Conservation (phyloP, 2,797 vertebrate species). For the Micropoecilia bifurca region DNA sequence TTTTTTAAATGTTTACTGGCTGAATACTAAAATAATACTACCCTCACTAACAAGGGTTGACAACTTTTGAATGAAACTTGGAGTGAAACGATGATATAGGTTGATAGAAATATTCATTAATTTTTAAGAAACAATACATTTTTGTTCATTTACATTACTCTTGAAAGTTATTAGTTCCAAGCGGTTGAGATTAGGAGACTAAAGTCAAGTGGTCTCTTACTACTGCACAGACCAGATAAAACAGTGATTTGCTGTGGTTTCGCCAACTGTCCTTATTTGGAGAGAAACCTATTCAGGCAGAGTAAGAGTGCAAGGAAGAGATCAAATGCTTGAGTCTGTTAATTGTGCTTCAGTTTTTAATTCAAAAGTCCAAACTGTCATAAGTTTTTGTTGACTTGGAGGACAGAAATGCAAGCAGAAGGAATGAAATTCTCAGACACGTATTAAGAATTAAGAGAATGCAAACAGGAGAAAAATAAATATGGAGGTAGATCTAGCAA, state of each 20-base stretch:
- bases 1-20: neutral
- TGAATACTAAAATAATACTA: neutral
- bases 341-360: neutral
- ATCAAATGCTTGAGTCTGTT: neutral
- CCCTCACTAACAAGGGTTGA: neutral
- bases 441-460: neutral
- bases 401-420: neutral
- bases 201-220: neutral
- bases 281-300: neutral
- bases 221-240: neutral
- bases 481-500: neutral
- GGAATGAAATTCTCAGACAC: neutral
- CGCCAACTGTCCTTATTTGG: neutral
- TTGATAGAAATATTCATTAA: neutral
- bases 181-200: neutral
- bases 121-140: neutral
- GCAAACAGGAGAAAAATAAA: neutral
- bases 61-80: neutral
- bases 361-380: neutral
- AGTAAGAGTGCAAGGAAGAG: neutral
- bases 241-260: neutral
- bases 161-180: neutral
- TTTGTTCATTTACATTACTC: neutral
- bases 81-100: neutral
- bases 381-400: neutral